Evolutionary conservation across 2,888 invertebrate species (phyloP), one percentile per base, ranked within the genome.

Genomic region (Caenorhabditis sp.): DNA sequence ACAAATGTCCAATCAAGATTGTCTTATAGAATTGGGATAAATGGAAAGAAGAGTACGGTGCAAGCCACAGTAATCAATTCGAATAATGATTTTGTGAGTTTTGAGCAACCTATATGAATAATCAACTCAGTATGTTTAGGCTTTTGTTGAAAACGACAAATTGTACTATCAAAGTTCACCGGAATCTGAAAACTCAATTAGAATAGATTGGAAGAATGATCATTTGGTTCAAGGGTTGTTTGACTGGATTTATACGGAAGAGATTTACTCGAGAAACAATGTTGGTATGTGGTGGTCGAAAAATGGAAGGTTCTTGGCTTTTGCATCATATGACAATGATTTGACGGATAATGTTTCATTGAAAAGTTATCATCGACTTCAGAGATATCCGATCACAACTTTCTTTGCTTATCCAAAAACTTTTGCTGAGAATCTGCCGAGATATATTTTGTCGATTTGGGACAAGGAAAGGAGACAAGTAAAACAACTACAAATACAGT

Each of bases 221-320:
- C 59, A 63, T 23, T 70, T 67, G 25, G 64, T 76, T 1, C 70
- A 80, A 49, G 80, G 80, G 23, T 21, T 74, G 25, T 75, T 75
- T 0, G 95, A 97, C 89, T 97, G 96, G 95, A 90, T 96, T 20
- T 97, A 96, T 88, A 95, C 96, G 58, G 85, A 85, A 62, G 85
- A 86, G 63, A 81, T 85, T 10, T 76, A 74, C 50, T 52, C 56
- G 20, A n/a, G n/a, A 31, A 67, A 66, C 14, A 60, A 58, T 7
- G 71, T 63, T 17, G 96, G 96, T 0, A 88, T 95, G 53, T 96
- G 95, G 95, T 94, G 95, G 90, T 94, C 94, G 0, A 91, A 92
- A 0, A 91, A 92, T 84, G 94, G 94, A 26, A 91, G 89, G 12
- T 92, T 92, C 87, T 88, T 97, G 77, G 93, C 94, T 0, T 97